A percentile compares a stretch with the other conserved stretches of the same genome.
These are phyloP conservation scores for Antrozous pallidus DNA, from an alignment of 2,797 vertebrate species.

Conservation along the genomic window DNA sequence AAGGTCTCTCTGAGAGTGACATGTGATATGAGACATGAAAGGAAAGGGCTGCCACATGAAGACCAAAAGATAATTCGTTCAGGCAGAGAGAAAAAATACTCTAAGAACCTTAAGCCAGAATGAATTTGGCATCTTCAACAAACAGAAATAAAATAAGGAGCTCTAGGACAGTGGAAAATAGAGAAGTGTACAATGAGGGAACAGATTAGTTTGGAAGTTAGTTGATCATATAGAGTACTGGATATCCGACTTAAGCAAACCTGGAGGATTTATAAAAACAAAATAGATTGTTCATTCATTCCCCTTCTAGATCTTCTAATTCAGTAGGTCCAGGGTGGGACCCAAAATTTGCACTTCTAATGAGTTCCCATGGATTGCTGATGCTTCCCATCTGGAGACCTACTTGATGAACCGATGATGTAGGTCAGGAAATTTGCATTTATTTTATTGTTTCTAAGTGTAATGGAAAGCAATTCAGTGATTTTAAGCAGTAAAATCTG, in stretches of 20 bases:
- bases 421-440: background rate
- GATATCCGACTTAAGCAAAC: background rate
- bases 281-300: background rate
- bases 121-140: background rate
- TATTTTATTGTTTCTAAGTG: background rate
- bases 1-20: background rate
- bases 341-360: background rate
- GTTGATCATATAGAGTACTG: background rate
- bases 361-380: background rate
- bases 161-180: background rate
- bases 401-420: background rate
- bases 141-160: background rate
- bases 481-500: background rate
- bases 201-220: background rate
- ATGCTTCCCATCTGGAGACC: background rate
- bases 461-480: background rate
- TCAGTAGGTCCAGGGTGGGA: background rate
- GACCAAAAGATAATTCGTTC: background rate
- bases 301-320: background rate
- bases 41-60: background rate
- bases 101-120: background rate
- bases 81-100: background rate
- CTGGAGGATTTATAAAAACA: background rate
- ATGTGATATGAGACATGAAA: background rate
- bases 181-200: background rate